Percentiles rank a stretch among this genome's conserved stretches.
phyloP scores from a whole-genome alignment of 2,113 vertebrate species.

The Enhydra lutris region DNA sequence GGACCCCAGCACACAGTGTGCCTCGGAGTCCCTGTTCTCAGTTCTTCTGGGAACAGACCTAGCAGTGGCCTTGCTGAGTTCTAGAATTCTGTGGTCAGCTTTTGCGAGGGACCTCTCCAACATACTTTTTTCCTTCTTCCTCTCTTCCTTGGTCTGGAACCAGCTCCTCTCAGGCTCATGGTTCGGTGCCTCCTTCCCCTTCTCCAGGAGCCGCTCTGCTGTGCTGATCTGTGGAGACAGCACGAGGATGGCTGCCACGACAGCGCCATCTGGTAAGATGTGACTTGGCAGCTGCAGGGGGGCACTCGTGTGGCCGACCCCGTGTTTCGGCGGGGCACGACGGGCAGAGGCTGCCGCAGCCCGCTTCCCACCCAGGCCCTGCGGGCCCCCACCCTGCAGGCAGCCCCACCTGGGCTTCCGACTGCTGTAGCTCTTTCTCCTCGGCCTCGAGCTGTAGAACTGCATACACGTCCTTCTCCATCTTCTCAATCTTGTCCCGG shows the following conservation, averaged over 20 bases:
- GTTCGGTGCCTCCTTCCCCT: slow-evolving; percentile 75
- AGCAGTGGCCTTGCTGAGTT: background rate
- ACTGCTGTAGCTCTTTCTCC: slow-evolving; percentile 91
- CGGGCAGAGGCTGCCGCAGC: accelerated
- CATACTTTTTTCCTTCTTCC: slow-evolving; percentile 95
- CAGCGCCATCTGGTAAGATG: background rate
- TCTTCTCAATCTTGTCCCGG: slow-evolving; percentile 92
- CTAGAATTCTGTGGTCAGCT: background rate
- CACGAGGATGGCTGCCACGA: background rate
- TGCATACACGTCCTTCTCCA: slow-evolving; percentile 94
- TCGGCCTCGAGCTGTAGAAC: slow-evolving; percentile 93
- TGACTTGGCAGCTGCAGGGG: background rate
- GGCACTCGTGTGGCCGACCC: background rate
- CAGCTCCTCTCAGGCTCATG: slow-evolving; percentile 88
- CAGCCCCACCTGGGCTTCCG: slow-evolving; percentile 91
- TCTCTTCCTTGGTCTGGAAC: slow-evolving; percentile 96
- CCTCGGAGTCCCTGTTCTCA: background rate
- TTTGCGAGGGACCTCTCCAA: background rate
- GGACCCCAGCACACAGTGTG: too few species aligned
- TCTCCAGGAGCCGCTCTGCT: slow-evolving; percentile 90
- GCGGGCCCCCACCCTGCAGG: accelerated
- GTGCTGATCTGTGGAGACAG: slow-evolving; percentile 86
- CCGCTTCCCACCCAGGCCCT: too few species aligned
- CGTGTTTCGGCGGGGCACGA: background rate
- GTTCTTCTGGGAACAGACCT: background rate